A percentile compares a stretch with the other conserved stretches of the same genome.
Conservation (phyloP, 1,140 invertebrate species). For the Ceratina japonica region DNA sequence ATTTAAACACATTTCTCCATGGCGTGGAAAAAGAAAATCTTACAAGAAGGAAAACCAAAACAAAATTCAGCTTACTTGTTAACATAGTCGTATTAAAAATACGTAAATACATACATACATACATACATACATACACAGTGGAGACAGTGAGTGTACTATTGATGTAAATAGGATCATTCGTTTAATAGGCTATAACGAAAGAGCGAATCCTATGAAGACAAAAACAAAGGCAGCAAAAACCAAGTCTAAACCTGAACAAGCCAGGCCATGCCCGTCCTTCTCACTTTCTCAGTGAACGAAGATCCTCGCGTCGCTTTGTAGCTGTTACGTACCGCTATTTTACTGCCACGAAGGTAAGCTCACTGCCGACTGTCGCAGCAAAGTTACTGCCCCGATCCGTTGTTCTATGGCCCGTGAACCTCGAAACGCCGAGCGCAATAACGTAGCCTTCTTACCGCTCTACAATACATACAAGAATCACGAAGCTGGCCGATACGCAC, state of each 20-base stretch:
- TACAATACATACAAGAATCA: conserved; percentile 58
- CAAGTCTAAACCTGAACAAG: background rate
- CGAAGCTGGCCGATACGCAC: conserved; percentile 47
- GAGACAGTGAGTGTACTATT: background rate
- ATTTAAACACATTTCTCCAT: too few species aligned
- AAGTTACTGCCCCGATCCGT: conserved; percentile 66
- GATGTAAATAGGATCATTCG: conserved; percentile 28
- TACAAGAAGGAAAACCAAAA: too few species aligned
- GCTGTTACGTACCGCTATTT: conserved; percentile 16
- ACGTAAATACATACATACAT: background rate
- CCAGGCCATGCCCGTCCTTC: conserved; percentile 1
- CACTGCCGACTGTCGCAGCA: conserved; percentile 54
- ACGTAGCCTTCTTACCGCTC: conserved; percentile 72
- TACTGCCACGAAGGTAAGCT: conserved; percentile 38
- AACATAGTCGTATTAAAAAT: too few species aligned
- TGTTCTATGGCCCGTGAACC: conserved; percentile 71
- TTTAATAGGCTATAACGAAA: conserved; percentile 16
- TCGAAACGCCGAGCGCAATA: conserved; percentile 64
- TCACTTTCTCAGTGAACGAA: background rate
- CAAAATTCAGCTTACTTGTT: too few species aligned
- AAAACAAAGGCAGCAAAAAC: conserved; percentile 33
- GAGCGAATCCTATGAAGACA: conserved; percentile 5
- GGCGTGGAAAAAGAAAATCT: too few species aligned
- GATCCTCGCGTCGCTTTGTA: background rate
- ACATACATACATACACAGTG: too few species aligned